Conservation (phyloP, 2,113 vertebrate genomes). For the Aleadryas rufinucha region DNA sequence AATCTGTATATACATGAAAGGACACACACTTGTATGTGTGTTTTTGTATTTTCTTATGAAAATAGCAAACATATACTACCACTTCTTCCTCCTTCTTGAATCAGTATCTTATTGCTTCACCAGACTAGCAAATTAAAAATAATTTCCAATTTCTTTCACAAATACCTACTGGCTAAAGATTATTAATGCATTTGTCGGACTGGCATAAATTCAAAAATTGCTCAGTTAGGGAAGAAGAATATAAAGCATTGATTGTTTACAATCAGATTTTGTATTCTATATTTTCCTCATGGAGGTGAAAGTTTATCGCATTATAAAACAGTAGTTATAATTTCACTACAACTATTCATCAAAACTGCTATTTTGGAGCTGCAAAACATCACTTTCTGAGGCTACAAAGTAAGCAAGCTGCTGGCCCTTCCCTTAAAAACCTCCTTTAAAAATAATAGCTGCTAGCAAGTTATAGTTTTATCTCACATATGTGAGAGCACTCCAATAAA, state of each 20-base stretch:
- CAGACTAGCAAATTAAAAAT: conserved; percentile 69
- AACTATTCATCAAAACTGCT: conserved; percentile 66
- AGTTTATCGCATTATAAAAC: conserved; percentile 68
- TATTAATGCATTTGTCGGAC: conserved; percentile 72
- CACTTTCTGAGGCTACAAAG: conserved; percentile 33
- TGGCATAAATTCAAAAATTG: conserved; percentile 70
- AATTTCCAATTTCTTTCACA: conserved; percentile 68
- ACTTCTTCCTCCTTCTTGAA: background rate
- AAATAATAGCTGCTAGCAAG: conserved; percentile 58
- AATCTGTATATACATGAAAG: background rate
- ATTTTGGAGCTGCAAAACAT: conserved; percentile 63
- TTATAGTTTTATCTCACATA: conserved; percentile 69
- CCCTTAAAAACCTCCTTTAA: conserved; percentile 33
- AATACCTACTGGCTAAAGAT: conserved; percentile 70
- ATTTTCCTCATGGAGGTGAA: conserved; percentile 69
- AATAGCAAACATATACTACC: conserved; percentile 6
- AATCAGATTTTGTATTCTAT: conserved; percentile 69
- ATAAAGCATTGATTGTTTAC: conserved; percentile 56
- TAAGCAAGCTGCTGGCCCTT: conserved; percentile 61
- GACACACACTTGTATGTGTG: background rate
- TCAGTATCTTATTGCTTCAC: conserved; percentile 49
- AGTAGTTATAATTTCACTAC: conserved; percentile 64
- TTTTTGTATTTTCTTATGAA: conserved; percentile 45
- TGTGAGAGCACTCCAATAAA: conserved; percentile 69
- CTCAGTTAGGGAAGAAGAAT: conserved; percentile 70